Base-by-base conservation (phyloP, 1,140 invertebrate species). In the Piezodorus guildinii region DNA sequence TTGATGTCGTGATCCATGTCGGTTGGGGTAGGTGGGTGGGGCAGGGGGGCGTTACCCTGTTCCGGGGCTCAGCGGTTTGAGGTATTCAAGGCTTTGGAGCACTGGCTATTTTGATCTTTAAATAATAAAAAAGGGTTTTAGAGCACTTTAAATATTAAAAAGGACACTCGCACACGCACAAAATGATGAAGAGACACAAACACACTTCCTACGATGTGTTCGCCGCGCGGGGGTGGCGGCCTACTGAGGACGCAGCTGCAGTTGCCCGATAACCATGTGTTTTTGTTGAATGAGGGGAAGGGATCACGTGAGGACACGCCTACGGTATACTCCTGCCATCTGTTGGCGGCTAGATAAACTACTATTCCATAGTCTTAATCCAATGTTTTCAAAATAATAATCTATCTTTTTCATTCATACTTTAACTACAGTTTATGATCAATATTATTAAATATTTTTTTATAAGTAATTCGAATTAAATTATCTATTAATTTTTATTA, bases 1-100 rank as follows among this genome's bases (percentile, higher is more conserved):
- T 78, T 81, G 59, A 79, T 74, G 51, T 77, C 76, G 52, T 73
- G 72, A 71, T 77, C 75, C 65, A 72, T 72, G 62, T 60, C 46
- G 25, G 46, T 63, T 44, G 30, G 30, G 62, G 34, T 39, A 63
- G 58, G 54, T 52, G 49, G 49, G 49, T 52, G 49, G 49, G 49
- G 49, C 49, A 52, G 49, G 49, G 49, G 49, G 17, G 17, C 17
- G 49, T 52, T 52, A 21, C 23, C 49, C 14, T 19, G 49, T 21
- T 52, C 49, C 49, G 49, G 17, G 17, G 49, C 17, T 52, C 23
- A 16, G 49, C 49, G 17, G 49, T 10, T 21, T 1, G 49, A 10
- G 9, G 34, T 39, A 5, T 39, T 39, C 34, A 10, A 39, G 6
- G 34, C 34, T 10, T 12, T 8, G 34, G 34, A n/a, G 34, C 34